Evolutionary conservation across 1,140 invertebrate species (phyloP).

Genomic region (Zaprionus davidi): DNA sequence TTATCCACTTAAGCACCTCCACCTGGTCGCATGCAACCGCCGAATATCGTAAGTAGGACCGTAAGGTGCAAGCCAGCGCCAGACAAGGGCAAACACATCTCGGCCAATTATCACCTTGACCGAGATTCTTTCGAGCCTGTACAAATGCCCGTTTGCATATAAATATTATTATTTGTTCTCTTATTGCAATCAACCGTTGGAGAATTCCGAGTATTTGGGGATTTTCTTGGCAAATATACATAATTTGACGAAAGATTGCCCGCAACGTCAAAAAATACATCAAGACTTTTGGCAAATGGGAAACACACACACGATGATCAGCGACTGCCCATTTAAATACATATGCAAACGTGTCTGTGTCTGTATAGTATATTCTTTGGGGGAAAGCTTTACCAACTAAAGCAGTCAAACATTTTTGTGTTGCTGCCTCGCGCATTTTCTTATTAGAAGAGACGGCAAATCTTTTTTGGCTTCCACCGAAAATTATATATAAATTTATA

Average conservation of each 20-base stretch:
- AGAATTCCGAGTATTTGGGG: slow-evolving; percentile 35
- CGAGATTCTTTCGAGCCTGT: slow-evolving; percentile 57
- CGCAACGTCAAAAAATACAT: slow-evolving; percentile 62
- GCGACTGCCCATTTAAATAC: slow-evolving; percentile 15
- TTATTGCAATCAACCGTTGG: slow-evolving; percentile 8
- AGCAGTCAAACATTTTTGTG: slow-evolving; percentile 32
- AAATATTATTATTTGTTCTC: slow-evolving; percentile 4
- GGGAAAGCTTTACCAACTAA: slow-evolving; percentile 34
- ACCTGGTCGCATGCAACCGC: slow-evolving; percentile 36
- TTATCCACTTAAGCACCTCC: slow-evolving; percentile 68
- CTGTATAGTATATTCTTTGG: slow-evolving; percentile 22
- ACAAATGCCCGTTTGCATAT: slow-evolving; percentile 13
- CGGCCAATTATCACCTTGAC: slow-evolving; percentile 44
- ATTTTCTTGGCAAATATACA: slow-evolving; percentile 42
- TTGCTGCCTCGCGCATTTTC: slow-evolving; percentile 48
- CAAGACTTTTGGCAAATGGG: slow-evolving; percentile 70
- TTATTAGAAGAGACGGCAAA: slow-evolving; percentile 65
- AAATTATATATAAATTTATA: slow-evolving; percentile 24
- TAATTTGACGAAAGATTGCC: slow-evolving; percentile 43
- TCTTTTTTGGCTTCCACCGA: slow-evolving; percentile 32
- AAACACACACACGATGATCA: slow-evolving; percentile 24
- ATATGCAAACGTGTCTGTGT: neutral
- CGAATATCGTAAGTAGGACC: slow-evolving; percentile 23
- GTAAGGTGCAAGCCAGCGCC: slow-evolving; percentile 7
- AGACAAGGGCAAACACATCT: slow-evolving; percentile 8